A percentile compares a stretch with the other conserved stretches of the same genome.
Conservation (phyloP, 37 sponge, comb jelly and placozoan species). For the Axinella damicornis region DNA sequence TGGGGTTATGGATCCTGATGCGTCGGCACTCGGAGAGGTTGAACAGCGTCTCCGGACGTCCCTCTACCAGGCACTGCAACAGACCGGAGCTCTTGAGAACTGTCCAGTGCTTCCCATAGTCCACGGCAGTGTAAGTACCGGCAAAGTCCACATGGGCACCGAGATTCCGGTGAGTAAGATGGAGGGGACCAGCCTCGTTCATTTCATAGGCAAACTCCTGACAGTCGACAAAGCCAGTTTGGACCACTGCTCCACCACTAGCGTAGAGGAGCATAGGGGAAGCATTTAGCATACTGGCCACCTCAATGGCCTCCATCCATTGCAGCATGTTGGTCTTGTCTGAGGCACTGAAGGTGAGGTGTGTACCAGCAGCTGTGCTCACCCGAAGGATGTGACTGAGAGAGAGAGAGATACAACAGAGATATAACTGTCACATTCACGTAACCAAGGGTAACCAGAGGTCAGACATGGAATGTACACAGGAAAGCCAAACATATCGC, state of each 20-base stretch:
- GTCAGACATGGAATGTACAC: too few species aligned
- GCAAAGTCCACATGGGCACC: slow-evolving; percentile 17
- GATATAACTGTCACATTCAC: not conserved
- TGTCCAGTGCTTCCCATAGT: slow-evolving; percentile 77
- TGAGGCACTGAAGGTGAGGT: slow-evolving; percentile 19
- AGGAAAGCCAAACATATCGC: too few species aligned
- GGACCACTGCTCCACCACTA: slow-evolving; percentile 53
- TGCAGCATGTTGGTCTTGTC: slow-evolving; percentile 56
- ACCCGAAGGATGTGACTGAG: slow-evolving; percentile 28
- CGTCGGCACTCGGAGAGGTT: slow-evolving; percentile 15
- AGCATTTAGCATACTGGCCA: slow-evolving; percentile 49
- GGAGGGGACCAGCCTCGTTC: not conserved
- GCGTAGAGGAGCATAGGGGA: slow-evolving; percentile 61
- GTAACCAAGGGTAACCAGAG: too few species aligned
- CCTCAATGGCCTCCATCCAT: slow-evolving; percentile 75
- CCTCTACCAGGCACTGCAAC: slow-evolving; percentile 61
- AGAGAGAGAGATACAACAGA: not conserved
- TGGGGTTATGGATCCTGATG: slow-evolving; percentile 46
- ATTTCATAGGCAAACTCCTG: slow-evolving; percentile 38
- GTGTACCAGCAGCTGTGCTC: not conserved
- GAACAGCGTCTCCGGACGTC: slow-evolving; percentile 54
- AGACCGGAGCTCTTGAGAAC: slow-evolving; percentile 72
- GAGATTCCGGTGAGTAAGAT: slow-evolving; percentile 9
- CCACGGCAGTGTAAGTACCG: slow-evolving; percentile 29
- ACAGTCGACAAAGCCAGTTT: slow-evolving; percentile 58